Evolutionary conservation across 2,888 invertebrate genomes (phyloP), one percentile per base, ranked within the genome.

Genomic region (Shargacucullia verbasci): DNA sequence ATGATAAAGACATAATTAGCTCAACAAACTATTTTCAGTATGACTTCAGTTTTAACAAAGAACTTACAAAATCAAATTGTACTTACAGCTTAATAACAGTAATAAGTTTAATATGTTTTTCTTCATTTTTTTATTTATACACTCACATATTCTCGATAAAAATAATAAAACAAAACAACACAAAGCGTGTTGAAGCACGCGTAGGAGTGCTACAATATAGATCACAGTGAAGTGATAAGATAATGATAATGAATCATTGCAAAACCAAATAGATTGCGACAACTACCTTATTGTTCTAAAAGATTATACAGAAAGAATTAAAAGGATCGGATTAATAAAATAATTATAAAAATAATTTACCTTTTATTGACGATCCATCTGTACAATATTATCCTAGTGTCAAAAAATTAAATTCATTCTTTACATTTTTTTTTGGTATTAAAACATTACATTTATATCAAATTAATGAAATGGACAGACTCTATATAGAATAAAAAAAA

Each of bases 161-260:
- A 76, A 67, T 66, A 69, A 48, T 70, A 63, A 66, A 74, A 71
- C 64, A 63, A 73, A 62, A 78, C 44, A 79, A 70, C 70, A 83
- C 76, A 74, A 70, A 64, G 67, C 73, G 79, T 78, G 80, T 66
- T 75, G 74, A 70, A 67, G 55, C 74, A 64, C 70, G 69, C 73
- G 47, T 61, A 73, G 79, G 81, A 70, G 80, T 78, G 79, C 70
- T 73, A 78, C 78, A 82, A 80, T 81, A 74, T 81, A 79, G 81
- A 79, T 79, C 83, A 82, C 81, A 76, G 75, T 58, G 69, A 62
- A 55, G 38, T 67, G 90, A 90, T 90, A 89, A 90, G 89, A 89
- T 89, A 89, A 44, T 57, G 87, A 86, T 88, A 86, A 73, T 82
- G 81, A 83, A 75, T 85, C 84, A 86, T 81, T 83, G 76, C 77